Percentiles rank a stretch among this genome's conserved stretches.
Evolutionary conservation across 2,113 vertebrate genomes (phyloP).

Genomic region (Neodon shergylaensis): DNA sequence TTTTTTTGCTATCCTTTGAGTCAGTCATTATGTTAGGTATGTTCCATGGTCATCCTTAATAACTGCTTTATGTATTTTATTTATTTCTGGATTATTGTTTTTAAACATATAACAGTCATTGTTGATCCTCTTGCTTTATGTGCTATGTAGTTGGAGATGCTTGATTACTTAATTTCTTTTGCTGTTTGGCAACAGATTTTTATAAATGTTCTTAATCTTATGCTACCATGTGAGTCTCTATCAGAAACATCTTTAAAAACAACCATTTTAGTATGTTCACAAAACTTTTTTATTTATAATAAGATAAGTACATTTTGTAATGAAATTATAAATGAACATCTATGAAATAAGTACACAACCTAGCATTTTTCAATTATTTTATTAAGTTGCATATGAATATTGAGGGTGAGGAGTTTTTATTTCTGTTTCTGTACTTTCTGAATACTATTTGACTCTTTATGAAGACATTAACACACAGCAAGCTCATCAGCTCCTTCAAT

Average conservation of each 20-base stretch:
- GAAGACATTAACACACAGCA: accelerated
- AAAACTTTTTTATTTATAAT: background rate
- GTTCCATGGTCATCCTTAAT: background rate
- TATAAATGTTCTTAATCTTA: background rate
- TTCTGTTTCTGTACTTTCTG: background rate
- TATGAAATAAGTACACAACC: background rate
- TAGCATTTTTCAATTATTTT: background rate
- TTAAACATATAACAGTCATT: background rate
- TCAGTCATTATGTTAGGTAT: background rate
- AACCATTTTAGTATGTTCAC: background rate
- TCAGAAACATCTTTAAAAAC: background rate
- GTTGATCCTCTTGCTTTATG: background rate
- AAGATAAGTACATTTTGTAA: background rate
- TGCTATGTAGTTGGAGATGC: background rate
- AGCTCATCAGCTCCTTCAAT: background rate
- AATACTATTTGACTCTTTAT: background rate
- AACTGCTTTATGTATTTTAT: background rate
- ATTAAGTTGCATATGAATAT: background rate
- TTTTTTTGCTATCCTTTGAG: background rate
- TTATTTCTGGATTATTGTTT: background rate
- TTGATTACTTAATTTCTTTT: background rate
- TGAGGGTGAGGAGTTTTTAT: background rate
- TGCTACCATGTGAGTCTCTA: background rate
- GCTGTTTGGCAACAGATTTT: background rate
- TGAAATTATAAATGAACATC: background rate